Base-by-base conservation (phyloP, 2,113 vertebrate genomes). In the Triplophysa tibetana region DNA sequence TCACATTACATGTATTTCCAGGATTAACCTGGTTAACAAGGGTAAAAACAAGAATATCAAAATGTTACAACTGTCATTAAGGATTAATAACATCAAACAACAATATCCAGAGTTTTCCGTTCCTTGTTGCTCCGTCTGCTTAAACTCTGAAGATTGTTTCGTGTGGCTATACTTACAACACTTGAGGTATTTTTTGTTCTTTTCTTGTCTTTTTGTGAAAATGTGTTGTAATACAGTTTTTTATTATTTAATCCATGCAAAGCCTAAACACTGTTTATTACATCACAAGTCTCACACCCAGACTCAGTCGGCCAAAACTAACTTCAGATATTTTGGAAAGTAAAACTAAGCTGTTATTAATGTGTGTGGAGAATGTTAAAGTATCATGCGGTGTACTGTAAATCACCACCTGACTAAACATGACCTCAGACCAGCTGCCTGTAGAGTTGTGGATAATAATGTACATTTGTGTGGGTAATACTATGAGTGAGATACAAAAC, bases 401-500 rank as follows among this genome's bases (percentile, higher is more conserved):
- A 83, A 80, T 89, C 87, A 85, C 86, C 77, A 91, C 54, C 74
- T 82, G 87, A 78, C 86, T 87, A 91, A 91, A 88, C 89, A 87
- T 83, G 86, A 66, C 50, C 73, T 80, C 29, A 70, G 43, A 38
- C 41, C 38, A 75, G 60, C 41, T 50, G 58, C 21, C 16, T 63
- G 64, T 56, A 63, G 60, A 38, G 38, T 33, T 70, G 58, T 80
- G 62, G 63, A 14, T 50, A 41, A 26, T 63, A 62, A 48, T 70
- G 33, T 62, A 11, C 24, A 13, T 62, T 48, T 79, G 69, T 69
- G 56, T n/a, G 69, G 16, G 61, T 70, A 50, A 65, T 6, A 23
- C n/a, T 2, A 21, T 70, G 64, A 67, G 24, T 29, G 19, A 69
- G 24, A 60, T 26, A 17, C 16, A 13, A 75, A 82, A 45, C 14